A percentile compares a stretch with the other conserved stretches of the same genome.
Conservation (phyloP, 2,888 invertebrate species). For the Lasiommata megera region DNA sequence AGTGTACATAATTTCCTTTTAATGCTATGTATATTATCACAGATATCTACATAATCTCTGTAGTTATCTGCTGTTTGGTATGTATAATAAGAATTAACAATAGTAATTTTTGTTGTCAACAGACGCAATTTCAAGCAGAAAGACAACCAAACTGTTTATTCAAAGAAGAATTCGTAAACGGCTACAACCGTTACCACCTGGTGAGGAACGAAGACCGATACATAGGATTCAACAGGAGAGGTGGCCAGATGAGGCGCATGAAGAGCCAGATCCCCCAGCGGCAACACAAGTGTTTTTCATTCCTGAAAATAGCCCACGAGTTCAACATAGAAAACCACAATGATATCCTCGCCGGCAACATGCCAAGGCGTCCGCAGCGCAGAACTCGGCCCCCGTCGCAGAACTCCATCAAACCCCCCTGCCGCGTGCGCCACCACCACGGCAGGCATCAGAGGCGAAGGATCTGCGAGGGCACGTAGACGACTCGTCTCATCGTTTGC, state of each 20-base stretch:
- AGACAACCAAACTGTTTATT: slow-evolving; percentile 83
- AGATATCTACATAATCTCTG: no score
- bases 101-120: slow-evolving; percentile 43
- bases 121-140: slow-evolving; percentile 81
- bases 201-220: slow-evolving; percentile 81
- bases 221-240: slow-evolving; percentile 84
- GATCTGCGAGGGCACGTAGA: slow-evolving; percentile 76
- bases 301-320: slow-evolving; percentile 83
- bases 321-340: slow-evolving; percentile 84
- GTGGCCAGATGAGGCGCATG: slow-evolving; percentile 76
- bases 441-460: slow-evolving; percentile 70
- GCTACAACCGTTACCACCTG: slow-evolving; percentile 84
- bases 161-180: slow-evolving; percentile 83
- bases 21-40: no score
- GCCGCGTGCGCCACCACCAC: slow-evolving; percentile 72
- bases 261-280: slow-evolving; percentile 64
- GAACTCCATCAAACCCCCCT: slow-evolving; percentile 66
- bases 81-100: neutral
- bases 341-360: slow-evolving; percentile 73
- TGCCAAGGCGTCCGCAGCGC: slow-evolving; percentile 70
- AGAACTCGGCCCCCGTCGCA: slow-evolving; percentile 60
- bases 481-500: slow-evolving; percentile 51
- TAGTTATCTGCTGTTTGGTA: neutral
- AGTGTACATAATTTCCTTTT: no score
- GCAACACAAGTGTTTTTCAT: slow-evolving; percentile 82